Evolutionary conservation across 1,140 invertebrate genomes (phyloP).

Genomic region (Whitmania pigra): DNA sequence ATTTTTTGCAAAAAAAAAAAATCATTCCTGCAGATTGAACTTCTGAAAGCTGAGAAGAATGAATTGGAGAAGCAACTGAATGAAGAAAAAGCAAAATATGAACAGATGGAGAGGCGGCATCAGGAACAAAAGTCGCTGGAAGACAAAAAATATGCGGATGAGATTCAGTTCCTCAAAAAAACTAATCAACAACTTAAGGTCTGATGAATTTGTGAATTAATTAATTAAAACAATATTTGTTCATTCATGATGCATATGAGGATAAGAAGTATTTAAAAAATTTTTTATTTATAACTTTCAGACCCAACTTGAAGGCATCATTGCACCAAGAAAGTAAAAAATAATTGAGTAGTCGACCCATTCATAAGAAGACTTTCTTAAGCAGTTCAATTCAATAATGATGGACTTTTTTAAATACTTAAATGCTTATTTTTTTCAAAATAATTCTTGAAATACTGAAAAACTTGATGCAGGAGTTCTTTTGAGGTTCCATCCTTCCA

Average conservation of each 20-base stretch:
- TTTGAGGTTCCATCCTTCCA: neutral
- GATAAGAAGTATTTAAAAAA: too few relatives aligned
- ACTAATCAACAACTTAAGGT: conserved; percentile 86
- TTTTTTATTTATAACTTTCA: conserved; percentile 33
- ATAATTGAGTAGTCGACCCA: neutral
- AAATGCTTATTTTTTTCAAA: neutral
- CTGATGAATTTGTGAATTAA: conserved; percentile 25
- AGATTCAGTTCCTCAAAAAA: conserved; percentile 76
- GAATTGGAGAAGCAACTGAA: conserved; percentile 63
- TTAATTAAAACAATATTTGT: neutral
- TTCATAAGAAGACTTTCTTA: neutral
- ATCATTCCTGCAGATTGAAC: conserved; percentile 40
- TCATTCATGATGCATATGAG: neutral
- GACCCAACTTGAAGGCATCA: conserved; percentile 79
- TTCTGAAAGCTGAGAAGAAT: conserved; percentile 56
- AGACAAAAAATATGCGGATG: conserved; percentile 78
- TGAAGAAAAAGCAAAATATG: conserved; percentile 68
- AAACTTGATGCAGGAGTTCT: conserved; percentile 1
- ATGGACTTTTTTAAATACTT: neutral
- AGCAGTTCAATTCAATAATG: neutral
- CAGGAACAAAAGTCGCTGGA: conserved; percentile 68
- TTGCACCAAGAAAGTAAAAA: conserved; percentile 69
- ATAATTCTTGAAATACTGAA: conserved; percentile 2
- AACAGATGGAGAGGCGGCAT: conserved; percentile 70
- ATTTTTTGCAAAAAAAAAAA: too few relatives aligned